These are phyloP conservation scores for Eucera pruinosa DNA, from an alignment of 2,888 invertebrate genomes.

Conservation along the genomic window DNA sequence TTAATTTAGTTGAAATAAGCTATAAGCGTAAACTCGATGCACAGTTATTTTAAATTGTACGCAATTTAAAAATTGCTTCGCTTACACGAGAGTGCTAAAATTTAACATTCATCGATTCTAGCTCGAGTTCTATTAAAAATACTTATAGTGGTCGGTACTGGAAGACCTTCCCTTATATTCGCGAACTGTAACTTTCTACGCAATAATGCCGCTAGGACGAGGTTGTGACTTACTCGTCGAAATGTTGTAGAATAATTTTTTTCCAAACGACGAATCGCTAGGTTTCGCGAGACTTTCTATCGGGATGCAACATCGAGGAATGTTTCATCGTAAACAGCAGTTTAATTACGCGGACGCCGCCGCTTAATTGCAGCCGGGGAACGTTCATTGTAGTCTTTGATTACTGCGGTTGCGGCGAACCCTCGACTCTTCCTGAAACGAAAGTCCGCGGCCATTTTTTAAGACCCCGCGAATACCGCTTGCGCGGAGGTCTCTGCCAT, in stretches of 20 bases:
- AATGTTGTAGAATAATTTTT: not conserved
- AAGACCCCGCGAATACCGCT: not conserved
- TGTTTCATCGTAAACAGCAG: constrained; percentile 36
- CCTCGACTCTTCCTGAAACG: constrained; percentile 32
- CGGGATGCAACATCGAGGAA: constrained; percentile 23
- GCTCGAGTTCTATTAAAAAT: too few relatives aligned
- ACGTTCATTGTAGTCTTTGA: constrained; percentile 55
- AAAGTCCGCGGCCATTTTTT: constrained; percentile 24
- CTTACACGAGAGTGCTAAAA: too few relatives aligned
- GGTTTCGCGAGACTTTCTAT: constrained; percentile 28
- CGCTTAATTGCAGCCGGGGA: constrained; percentile 47
- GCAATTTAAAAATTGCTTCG: too few relatives aligned
- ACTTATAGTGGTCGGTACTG: too few relatives aligned
- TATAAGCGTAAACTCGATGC: too few relatives aligned
- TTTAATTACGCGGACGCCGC: constrained; percentile 55
- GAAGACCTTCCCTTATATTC: too few relatives aligned
- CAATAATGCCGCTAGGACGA: not conserved
- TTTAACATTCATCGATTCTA: too few relatives aligned
- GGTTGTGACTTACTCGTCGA: constrained; percentile 4
- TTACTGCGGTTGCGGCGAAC: constrained; percentile 45
- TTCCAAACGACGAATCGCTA: not conserved
- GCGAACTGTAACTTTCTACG: too few relatives aligned
- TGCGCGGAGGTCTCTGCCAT: not conserved
- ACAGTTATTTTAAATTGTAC: too few relatives aligned
- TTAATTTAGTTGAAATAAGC: too few relatives aligned